Evolutionary conservation across 1,140 invertebrate species (phyloP), one percentile per base, ranked within the genome.

Genomic region (Aphelinus certus): DNA sequence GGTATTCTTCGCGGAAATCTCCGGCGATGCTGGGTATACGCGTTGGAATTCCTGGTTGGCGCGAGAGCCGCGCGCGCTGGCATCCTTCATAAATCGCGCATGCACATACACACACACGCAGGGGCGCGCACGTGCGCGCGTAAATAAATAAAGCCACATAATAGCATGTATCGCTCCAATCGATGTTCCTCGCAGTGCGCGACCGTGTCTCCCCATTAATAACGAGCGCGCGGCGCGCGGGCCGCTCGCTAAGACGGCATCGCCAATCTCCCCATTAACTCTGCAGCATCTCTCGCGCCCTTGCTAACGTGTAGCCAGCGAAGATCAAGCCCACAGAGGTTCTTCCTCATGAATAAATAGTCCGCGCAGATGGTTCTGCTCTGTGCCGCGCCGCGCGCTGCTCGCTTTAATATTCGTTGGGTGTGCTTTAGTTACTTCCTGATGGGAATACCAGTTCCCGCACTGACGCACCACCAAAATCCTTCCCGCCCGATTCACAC

Each of bases 91-190:
- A 81, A 81, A 81, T 81, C 73, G 58, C 69, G 61, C 55, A 73
- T 73, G 67, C 26, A 9, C 64, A 3, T 60, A 67, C 53, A 45
- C 74, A 79, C 79, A 76, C 64, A 47, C 67, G 3, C 74, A 65
- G 71, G 71, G 72, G 72, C 74, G 75, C 72, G 71, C 68, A 63
- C 69, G 69, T 65, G 75, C 63, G 74, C 81, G 76, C 79, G 81
- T 80, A 82, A 81, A 81, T 81, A 80, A 80, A 81, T 79, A 81
- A 82, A 79, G 77, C 66, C 4, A 77, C 77, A 73, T 79, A 80
- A 82, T 79, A 81, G 77, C 77, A 76, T 6, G 43, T 55, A 63
- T 62, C 58, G 60, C 60, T 71, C 42, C 2, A 56, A 71, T 56
- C 61, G 58, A 71, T 48, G 49, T 62, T 53, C 51, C 43, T 4